phyloP scores from a whole-genome alignment of 2,888 invertebrate genomes.

The Himalopsyche japonica region DNA sequence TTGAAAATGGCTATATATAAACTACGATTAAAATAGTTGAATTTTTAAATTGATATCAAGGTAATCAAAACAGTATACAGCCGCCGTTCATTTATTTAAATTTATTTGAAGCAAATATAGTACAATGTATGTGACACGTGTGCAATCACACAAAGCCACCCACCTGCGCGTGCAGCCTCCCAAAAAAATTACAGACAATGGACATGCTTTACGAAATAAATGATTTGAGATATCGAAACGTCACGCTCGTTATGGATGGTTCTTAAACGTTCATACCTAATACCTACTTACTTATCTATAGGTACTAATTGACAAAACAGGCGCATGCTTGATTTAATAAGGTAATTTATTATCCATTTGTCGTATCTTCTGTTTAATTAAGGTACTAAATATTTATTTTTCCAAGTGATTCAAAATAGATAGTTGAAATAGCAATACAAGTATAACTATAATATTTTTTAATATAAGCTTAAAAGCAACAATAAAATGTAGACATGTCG shows the following conservation, averaged over 20 bases:
- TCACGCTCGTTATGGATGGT: background rate
- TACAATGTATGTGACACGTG: background rate
- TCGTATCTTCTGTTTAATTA: background rate
- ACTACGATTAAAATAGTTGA: too few relatives aligned
- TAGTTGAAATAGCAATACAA: too few relatives aligned
- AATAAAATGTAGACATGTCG: too few relatives aligned
- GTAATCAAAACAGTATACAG: background rate
- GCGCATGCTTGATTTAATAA: background rate
- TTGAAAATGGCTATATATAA: too few relatives aligned
- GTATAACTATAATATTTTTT: too few relatives aligned
- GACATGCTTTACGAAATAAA: background rate
- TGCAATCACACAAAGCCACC: background rate
- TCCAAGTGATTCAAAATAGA: too few relatives aligned
- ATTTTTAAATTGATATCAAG: background rate
- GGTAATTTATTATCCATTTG: background rate
- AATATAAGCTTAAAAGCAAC: too few relatives aligned
- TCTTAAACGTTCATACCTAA: background rate
- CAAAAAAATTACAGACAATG: conserved; percentile 3
- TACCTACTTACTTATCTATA: background rate
- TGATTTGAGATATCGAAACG: background rate
- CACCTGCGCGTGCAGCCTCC: conserved; percentile 2
- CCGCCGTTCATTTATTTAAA: background rate
- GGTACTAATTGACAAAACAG: background rate
- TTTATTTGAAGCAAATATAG: background rate
- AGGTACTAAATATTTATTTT: too few relatives aligned